Evolutionary conservation across 2,888 invertebrate genomes (phyloP), one percentile per base, ranked within the genome.

Genomic region (Fragum whitleyi): DNA sequence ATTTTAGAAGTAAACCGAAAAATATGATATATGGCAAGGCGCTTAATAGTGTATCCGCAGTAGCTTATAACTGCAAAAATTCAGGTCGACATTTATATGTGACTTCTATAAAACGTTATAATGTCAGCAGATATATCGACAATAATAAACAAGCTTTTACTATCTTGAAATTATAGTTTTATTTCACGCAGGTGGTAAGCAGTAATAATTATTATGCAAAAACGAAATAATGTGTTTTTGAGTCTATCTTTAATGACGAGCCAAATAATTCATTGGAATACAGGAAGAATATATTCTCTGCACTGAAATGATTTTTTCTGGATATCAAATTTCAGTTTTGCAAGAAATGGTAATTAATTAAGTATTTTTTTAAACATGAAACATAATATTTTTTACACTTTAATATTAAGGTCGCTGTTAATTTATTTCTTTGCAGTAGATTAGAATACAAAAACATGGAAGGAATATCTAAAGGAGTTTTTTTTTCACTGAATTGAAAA

Each of bases 141-240:
- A 14, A 36, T 16, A 65, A 65, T 65, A 65, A 65, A 65, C 65
- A 23, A 7, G 65, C 32, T 39, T 65, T 65, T 65, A 65, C 65
- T 42, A 65, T 42, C 42, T 42, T 65, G 42, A 65, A 42, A 65
- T 42, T 65, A 21, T 39, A 26, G 42, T 65, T 65, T 65, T 23
- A 65, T 65, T 9, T 39, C n/a, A 16, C 23, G 26, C 65, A 65
- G 65, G 65, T 65, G 65, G 39, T 65, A 65, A 32, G 26, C 16
- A 47, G 47, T 47, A 47, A 36, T 47, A 47, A 47, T 47, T 47
- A 47, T 47, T 47, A n/a, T 47, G 47, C n/a, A 47, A 47, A 47
- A 47, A 47, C 47, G 47, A 47, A 5, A 47, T 47, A 47, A 47
- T n/a, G n/a, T 16, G 47, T 47, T 47, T 47, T 19, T 47, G 47